Conservation (phyloP, 2,888 invertebrate species). For the Thymelicus sylvestris region DNA sequence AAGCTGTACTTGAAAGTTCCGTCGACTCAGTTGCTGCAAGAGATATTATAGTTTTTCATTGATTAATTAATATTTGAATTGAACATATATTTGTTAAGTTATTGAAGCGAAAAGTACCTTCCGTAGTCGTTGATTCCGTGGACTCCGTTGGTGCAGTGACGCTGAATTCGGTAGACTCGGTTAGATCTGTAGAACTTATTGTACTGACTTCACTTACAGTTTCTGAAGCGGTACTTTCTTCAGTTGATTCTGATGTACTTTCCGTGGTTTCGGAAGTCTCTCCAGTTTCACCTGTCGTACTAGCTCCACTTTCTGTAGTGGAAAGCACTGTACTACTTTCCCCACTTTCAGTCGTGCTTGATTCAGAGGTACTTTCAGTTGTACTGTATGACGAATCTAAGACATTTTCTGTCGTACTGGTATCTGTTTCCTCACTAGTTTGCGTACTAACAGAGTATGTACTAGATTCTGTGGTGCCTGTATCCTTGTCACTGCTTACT, state of each 20-base stretch:
- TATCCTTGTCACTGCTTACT: background rate
- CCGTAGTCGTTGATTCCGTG: conserved; percentile 40
- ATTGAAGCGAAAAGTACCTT: conserved; percentile 23
- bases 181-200: conserved; percentile 31
- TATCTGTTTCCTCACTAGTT: conserved; percentile 16
- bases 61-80: background rate
- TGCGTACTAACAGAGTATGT: background rate
- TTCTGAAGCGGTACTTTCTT: conserved; percentile 39
- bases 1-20: background rate
- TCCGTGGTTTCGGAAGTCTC: conserved; percentile 39
- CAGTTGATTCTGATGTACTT: conserved; percentile 35
- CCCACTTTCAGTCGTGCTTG: conserved; percentile 27
- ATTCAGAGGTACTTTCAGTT: conserved; percentile 31
- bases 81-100: too few species aligned
- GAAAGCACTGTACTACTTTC: conserved; percentile 25
- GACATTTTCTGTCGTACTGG: conserved; percentile 16
- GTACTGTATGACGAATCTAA: conserved; percentile 8
- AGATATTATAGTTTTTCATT: background rate
- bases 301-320: conserved; percentile 12
- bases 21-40: conserved; percentile 1
- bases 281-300: conserved; percentile 40
- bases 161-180: conserved; percentile 21
- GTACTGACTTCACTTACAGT: conserved; percentile 18
- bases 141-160: conserved; percentile 36
- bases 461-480: conserved; percentile 27